Evolutionary conservation across 2,888 invertebrate genomes (phyloP), one percentile per base, ranked within the genome.

Genomic region (Melanophora roralis): DNA sequence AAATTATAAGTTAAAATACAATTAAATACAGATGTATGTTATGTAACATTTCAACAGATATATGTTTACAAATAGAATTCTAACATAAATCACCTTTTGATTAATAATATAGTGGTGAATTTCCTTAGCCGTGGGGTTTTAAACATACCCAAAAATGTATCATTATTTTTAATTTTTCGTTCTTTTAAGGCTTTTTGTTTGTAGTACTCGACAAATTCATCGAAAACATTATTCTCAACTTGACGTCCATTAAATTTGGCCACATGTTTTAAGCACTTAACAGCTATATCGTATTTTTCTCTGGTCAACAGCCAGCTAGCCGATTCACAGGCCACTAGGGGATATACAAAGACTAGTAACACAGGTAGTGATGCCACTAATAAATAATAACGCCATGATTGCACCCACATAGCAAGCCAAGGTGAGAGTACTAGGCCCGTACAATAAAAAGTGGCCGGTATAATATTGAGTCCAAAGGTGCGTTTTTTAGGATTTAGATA

Each of bases 61-160:
- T n/a, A n/a, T n/a, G n/a, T n/a, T n/a, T n/a, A n/a, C n/a, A n/a
- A n/a, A n/a, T n/a, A n/a, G n/a, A n/a, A n/a, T n/a, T n/a, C n/a
- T n/a, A n/a, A n/a, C n/a, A n/a, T n/a, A n/a, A n/a, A n/a, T 90
- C 88, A 93, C 92, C 92, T 92, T 90, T 93, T 92, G 57, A 92
- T 89, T 43, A 92, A 88, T 68, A 93, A 85, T 27, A 92, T 92
- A 2, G 91, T 85, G 1, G 91, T 92, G 79, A 92, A 91, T 73
- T 89, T 90, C 34, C 93, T 88, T 1, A 93, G 85, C 45, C 92
- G 89, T 1, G 92, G 91, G 0, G 92, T 92, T 77, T 88, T 88
- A 40, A 92, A 90, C 83, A 92, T 88, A 43, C 91, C 92, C 67
- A 91, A 85, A 34, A 92, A 88, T 19, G 91, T 84, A 78, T 87